A percentile compares a stretch with the other conserved stretches of the same genome.
phyloP scores from a whole-genome alignment of 2,113 vertebrate genomes.

The Pavo muticus region DNA sequence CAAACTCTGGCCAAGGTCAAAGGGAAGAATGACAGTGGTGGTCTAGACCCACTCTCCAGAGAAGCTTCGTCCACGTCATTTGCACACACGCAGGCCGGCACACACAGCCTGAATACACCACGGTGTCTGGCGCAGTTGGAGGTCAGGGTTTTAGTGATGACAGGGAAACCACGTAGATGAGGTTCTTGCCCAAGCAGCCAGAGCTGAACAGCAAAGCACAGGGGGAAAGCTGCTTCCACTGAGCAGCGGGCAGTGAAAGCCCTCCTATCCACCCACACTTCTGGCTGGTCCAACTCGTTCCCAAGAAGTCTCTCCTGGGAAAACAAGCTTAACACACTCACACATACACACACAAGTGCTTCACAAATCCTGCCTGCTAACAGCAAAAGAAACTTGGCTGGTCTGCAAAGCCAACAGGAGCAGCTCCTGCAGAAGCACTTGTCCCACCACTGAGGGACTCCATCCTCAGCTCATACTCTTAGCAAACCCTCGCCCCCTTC shows the following conservation, averaged over 20 bases:
- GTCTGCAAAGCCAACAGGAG: neutral
- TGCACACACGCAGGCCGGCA: fast-evolving
- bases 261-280: neutral
- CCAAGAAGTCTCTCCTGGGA: neutral
- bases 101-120: neutral
- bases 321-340: neutral
- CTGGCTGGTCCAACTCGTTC: neutral
- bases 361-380: neutral
- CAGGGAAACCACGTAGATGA: neutral
- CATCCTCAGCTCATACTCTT: neutral
- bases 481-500: neutral
- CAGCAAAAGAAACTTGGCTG: neutral
- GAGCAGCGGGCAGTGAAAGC: neutral
- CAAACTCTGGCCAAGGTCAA: neutral
- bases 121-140: neutral
- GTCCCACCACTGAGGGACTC: neutral
- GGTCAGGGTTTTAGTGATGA: neutral
- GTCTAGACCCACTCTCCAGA: neutral
- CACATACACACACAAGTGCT: fast-evolving
- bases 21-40: neutral
- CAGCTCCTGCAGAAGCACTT: neutral
- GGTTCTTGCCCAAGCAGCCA: fast-evolving
- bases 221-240: neutral
- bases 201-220: neutral
- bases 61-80: neutral